phyloP scores from a whole-genome alignment of 92 coral and sea anemone genomes.

The Montipora capitata region DNA sequence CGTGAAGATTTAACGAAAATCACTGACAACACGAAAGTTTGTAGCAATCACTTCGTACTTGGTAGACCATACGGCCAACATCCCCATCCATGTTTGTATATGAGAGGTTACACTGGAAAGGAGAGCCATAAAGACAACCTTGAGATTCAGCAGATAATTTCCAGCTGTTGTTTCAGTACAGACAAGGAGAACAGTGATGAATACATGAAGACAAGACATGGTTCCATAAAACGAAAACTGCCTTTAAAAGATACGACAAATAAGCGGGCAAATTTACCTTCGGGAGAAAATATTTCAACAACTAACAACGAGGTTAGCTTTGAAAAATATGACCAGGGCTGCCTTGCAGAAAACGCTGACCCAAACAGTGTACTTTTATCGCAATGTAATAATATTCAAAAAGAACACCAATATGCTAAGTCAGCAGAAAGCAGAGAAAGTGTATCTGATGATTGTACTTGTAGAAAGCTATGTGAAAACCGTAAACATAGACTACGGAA shows the following conservation, averaged over 20 bases:
- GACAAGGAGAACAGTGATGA: constrained; percentile 18
- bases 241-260: not conserved
- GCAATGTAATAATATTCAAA: not conserved
- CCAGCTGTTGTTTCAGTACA: not conserved
- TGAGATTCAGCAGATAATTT: constrained; percentile 19
- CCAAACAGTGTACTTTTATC: not conserved
- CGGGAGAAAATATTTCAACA: not conserved
- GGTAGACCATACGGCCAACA: constrained; percentile 40
- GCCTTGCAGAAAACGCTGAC: not conserved
- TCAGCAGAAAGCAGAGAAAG: not conserved
- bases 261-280: not conserved
- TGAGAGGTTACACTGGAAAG: constrained; percentile 12
- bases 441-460: not conserved
- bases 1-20: constrained; percentile 6
- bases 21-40: constrained; percentile 11
- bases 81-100: constrained; percentile 31
- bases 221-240: constrained; percentile 4
- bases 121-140: not conserved
- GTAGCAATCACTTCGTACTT: constrained; percentile 54
- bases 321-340: not conserved
- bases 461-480: constrained; percentile 1
- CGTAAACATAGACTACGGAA: constrained; percentile 10
- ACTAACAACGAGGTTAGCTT: not conserved
- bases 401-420: constrained; percentile 22
- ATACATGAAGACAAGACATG: not conserved